Percentiles rank a stretch among this genome's conserved stretches.
These are phyloP conservation scores for Porites australiensis DNA, from an alignment of 64 coral and sea anemone genomes.

Conservation along the genomic window DNA sequence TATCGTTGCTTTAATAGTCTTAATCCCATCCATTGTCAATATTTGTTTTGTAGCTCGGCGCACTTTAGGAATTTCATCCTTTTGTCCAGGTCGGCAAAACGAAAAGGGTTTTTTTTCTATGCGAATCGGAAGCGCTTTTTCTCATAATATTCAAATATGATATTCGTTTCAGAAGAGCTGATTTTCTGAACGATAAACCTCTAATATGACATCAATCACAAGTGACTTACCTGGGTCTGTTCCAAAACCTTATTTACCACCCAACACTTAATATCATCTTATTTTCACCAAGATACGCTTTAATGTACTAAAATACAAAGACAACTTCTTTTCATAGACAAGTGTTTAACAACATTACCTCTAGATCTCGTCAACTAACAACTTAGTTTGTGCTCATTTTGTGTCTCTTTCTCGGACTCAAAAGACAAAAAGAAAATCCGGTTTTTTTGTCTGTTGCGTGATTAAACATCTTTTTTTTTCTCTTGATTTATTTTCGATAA, in stretches of 20 bases:
- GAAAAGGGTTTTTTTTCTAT: background rate
- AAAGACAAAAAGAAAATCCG: background rate
- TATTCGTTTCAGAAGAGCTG: slow-evolving; percentile 22
- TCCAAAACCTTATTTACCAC: background rate
- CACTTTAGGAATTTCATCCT: slow-evolving; percentile 1
- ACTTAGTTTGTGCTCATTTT: background rate
- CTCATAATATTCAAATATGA: slow-evolving; percentile 10
- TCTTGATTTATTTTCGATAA: background rate
- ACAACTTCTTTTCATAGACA: background rate
- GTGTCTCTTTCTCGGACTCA: slow-evolving; percentile 4
- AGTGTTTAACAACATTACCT: background rate
- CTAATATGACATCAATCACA: background rate
- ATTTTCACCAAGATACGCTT: no score
- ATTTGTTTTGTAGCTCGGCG: background rate
- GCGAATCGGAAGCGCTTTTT: slow-evolving; percentile 22
- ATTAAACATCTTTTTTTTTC: background rate
- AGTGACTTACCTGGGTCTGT: background rate
- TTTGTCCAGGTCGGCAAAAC: slow-evolving; percentile 3
- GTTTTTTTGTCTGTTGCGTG: slow-evolving; percentile 12
- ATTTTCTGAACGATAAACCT: background rate
- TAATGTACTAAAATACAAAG: background rate
- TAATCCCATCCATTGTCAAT: slow-evolving; percentile 5
- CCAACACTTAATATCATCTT: no score
- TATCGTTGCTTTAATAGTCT: background rate
- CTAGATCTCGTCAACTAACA: background rate